These are phyloP conservation scores for Tinea pellionella DNA, from an alignment of 2,888 invertebrate species.

Conservation along the genomic window DNA sequence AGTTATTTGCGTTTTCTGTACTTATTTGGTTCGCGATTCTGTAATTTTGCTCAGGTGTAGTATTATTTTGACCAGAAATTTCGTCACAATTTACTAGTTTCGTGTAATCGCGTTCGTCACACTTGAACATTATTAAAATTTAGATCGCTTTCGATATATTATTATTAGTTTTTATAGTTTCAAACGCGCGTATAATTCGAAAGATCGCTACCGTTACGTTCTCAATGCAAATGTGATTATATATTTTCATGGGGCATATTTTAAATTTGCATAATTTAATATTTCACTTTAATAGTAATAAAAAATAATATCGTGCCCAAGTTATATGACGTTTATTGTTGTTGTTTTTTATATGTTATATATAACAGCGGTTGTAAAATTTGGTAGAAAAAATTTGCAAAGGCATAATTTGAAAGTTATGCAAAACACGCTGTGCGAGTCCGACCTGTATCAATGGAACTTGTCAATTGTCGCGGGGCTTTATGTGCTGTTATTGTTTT, in stretches of 20 bases:
- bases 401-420: conserved; percentile 5
- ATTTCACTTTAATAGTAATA: neutral
- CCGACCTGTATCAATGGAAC: neutral
- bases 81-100: neutral
- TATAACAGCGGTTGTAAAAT: neutral
- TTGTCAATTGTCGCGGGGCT: neutral
- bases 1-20: conserved; percentile 2
- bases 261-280: neutral
- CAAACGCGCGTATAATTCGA: too few species aligned
- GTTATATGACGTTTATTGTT: neutral
- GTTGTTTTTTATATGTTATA: neutral
- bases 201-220: neutral
- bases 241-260: neutral
- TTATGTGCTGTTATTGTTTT: neutral
- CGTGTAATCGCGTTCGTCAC: too few species aligned
- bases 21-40: neutral
- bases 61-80: neutral
- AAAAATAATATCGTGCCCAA: neutral
- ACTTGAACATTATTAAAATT: too few species aligned
- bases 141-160: too few species aligned
- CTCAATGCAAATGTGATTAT: neutral
- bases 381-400: neutral
- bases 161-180: too few species aligned
- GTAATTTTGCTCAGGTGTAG: neutral
- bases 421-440: neutral